Percentiles rank a stretch among this genome's conserved stretches.
Conservation (phyloP, 2,888 invertebrate species). For the Harpagoxenus sublaevis region DNA sequence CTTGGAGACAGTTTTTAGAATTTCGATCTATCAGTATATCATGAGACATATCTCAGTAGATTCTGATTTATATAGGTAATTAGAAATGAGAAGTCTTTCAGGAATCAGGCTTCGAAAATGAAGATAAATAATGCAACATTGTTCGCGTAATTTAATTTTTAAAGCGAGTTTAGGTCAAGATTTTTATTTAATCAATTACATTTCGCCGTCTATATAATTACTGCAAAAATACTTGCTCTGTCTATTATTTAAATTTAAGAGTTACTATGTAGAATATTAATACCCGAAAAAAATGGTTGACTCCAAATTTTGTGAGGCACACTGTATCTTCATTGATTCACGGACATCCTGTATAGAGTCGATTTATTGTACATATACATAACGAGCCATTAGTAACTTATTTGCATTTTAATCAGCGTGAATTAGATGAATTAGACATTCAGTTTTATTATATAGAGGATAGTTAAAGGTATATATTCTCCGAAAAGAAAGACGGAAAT, state of each 20-base stretch:
- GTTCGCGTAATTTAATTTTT: conserved; percentile 4
- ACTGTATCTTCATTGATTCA: background rate
- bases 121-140: background rate
- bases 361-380: conserved; percentile 59
- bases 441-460: conserved; percentile 21
- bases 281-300: background rate
- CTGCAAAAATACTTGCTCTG: background rate
- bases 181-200: background rate
- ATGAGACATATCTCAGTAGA: conserved; percentile 14
- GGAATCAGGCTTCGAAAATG: background rate
- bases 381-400: conserved; percentile 56
- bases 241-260: conserved; percentile 4
- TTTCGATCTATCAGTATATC: background rate
- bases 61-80: conserved; percentile 11
- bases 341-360: conserved; percentile 10
- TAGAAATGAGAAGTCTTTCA: background rate
- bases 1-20: background rate
- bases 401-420: conserved; percentile 49
- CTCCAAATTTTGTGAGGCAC: background rate
- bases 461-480: conserved; percentile 31
- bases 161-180: background rate
- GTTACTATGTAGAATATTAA: background rate
- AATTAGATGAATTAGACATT: background rate
- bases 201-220: background rate
- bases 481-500: conserved; percentile 8